phyloP scores from a whole-genome alignment of 2,797 vertebrate genomes.

The Etheostoma nigrum region DNA sequence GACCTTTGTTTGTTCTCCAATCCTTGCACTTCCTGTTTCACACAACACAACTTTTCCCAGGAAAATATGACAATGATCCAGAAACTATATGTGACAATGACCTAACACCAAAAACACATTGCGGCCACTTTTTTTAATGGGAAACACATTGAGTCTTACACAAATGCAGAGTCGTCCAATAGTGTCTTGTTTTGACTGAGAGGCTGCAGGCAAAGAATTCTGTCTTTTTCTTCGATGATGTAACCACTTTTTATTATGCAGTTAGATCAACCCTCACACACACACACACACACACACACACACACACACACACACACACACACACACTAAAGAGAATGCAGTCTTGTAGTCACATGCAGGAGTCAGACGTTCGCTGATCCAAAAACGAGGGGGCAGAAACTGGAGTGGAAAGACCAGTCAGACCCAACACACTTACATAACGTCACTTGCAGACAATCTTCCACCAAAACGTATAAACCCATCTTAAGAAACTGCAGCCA shows the following conservation, averaged over 20 bases:
- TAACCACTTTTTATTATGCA: conserved; percentile 65
- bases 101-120: conserved; percentile 42
- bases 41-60: conserved; percentile 58
- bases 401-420: conserved; percentile 74
- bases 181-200: conserved; percentile 54
- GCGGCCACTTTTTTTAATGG: conserved; percentile 18
- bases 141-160: conserved; percentile 36
- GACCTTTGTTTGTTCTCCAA: conserved; percentile 70
- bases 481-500: conserved; percentile 25
- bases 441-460: conserved; percentile 43
- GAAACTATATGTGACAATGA: conserved; percentile 42
- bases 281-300: conserved; percentile 29
- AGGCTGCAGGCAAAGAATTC: conserved; percentile 46
- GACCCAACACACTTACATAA: conserved; percentile 59
- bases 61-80: conserved; percentile 36
- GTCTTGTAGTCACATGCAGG: conserved; percentile 42
- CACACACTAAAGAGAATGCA: conserved; percentile 46
- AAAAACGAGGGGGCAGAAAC: conserved; percentile 67
- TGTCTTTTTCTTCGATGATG: conserved; percentile 63
- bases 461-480: conserved; percentile 31
- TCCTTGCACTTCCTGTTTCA: conserved; percentile 72
- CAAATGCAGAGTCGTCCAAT: conserved; percentile 23
- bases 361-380: conserved; percentile 51
- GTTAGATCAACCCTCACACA: conserved; percentile 26
- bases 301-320: conserved; percentile 27